These are phyloP conservation scores for Trissonchulus latispiculum DNA, from an alignment of 2,888 invertebrate genomes.

Conservation along the genomic window DNA sequence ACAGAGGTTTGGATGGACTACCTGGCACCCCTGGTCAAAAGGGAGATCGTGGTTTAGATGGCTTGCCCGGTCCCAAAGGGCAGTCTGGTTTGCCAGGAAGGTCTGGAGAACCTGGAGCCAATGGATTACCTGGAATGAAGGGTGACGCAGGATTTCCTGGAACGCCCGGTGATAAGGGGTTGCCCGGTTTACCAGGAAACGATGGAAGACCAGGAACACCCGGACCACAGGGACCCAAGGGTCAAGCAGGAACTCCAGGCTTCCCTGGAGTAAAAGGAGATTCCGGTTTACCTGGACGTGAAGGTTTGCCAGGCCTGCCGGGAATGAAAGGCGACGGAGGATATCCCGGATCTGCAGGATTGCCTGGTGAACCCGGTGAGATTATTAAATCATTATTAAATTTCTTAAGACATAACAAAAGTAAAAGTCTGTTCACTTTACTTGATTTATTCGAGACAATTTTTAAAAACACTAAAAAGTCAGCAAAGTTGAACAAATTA, in stretches of 20 bases:
- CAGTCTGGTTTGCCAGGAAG: slow-evolving; percentile 52
- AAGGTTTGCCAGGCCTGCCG: slow-evolving; percentile 31
- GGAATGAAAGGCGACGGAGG: slow-evolving; percentile 38
- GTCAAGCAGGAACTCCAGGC: slow-evolving; percentile 68
- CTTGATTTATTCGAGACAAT: no score
- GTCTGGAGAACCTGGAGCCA: slow-evolving; percentile 57
- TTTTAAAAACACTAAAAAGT: no score
- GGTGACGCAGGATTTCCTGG: slow-evolving; percentile 50
- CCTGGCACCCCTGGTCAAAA: slow-evolving; percentile 56
- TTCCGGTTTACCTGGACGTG: slow-evolving; percentile 33
- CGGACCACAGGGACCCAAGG: slow-evolving; percentile 61
- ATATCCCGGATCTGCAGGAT: slow-evolving; percentile 33
- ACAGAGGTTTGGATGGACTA: slow-evolving; percentile 33
- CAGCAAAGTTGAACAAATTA: no score
- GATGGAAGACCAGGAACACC: slow-evolving; percentile 25
- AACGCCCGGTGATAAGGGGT: slow-evolving; percentile 39
- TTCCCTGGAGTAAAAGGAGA: slow-evolving; percentile 27
- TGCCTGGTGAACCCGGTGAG: slow-evolving; percentile 48
- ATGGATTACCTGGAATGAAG: slow-evolving; percentile 22
- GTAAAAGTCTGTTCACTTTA: no score
- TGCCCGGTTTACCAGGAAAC: slow-evolving; percentile 37
- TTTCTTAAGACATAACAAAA: no score
- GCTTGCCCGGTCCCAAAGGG: slow-evolving; percentile 47
- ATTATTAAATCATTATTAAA: no score
- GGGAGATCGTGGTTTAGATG: slow-evolving; percentile 57